Evolutionary conservation across 2,113 vertebrate genomes (phyloP).

Genomic region (Malurus elegans): DNA sequence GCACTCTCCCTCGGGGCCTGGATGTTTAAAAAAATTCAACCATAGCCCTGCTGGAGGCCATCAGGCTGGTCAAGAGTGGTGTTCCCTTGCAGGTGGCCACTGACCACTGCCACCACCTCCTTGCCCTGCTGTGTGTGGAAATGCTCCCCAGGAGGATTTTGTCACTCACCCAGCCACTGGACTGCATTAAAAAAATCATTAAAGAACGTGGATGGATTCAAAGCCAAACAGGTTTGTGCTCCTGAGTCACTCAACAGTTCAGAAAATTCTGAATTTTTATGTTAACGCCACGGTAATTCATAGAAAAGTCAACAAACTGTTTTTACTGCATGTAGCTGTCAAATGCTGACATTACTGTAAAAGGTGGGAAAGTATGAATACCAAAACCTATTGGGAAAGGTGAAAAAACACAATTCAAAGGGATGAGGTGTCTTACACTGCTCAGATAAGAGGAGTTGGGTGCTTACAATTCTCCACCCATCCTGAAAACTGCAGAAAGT

Average conservation of each 20-base stretch:
- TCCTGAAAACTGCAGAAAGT: neutral
- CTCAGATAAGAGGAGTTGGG: neutral
- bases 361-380: neutral
- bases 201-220: neutral
- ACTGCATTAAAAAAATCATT: neutral
- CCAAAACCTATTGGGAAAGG: neutral
- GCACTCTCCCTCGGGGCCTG: neutral
- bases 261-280: neutral
- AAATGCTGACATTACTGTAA: neutral
- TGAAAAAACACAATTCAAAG: neutral
- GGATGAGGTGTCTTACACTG: neutral
- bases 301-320: neutral
- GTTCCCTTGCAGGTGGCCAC: neutral
- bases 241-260: neutral
- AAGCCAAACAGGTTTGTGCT: neutral
- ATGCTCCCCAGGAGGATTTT: neutral
- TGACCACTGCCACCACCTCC: neutral
- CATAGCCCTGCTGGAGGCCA: neutral
- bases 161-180: neutral
- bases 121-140: neutral
- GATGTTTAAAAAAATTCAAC: neutral
- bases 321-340: neutral
- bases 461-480: neutral
- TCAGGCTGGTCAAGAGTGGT: neutral
- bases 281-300: neutral